A percentile compares a stretch with the other conserved stretches of the same genome.
These are phyloP conservation scores for Plecturocebus donacophilus DNA, from an alignment of 2,113 vertebrate genomes.

Conservation along the genomic window DNA sequence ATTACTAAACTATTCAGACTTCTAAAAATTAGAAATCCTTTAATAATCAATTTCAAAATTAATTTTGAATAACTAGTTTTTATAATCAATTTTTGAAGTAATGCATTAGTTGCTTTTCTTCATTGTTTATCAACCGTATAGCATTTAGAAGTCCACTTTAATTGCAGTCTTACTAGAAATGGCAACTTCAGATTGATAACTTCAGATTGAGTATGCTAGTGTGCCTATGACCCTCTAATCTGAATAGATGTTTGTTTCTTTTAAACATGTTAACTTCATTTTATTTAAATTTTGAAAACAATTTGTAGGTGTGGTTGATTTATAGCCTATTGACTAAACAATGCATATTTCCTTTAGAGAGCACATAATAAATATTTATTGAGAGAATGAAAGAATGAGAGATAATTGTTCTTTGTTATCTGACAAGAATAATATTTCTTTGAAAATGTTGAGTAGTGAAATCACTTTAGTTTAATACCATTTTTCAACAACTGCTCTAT, in stretches of 20 bases:
- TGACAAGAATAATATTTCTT: neutral
- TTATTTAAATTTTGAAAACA: neutral
- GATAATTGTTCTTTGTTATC: neutral
- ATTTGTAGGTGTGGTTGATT: neutral
- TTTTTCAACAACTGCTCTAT: neutral
- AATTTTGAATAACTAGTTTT: conserved; percentile 1
- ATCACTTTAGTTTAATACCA: neutral
- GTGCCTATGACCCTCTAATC: neutral
- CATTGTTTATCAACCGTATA: neutral
- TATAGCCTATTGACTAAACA: neutral
- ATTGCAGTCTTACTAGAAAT: neutral
- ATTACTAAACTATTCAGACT: neutral
- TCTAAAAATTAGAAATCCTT: neutral
- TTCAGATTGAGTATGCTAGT: neutral
- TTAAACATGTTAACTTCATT: neutral
- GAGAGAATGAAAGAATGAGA: neutral
- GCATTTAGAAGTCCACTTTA: neutral
- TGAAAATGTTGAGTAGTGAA: neutral
- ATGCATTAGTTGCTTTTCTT: neutral
- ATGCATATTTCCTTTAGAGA: neutral
- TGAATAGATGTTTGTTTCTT: neutral
- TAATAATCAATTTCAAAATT: conserved; percentile 6
- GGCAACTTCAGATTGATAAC: neutral
- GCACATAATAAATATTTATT: neutral
- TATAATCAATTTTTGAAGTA: neutral